Conservation (phyloP, 2,797 vertebrate species). For the Erethizon dorsatum region DNA sequence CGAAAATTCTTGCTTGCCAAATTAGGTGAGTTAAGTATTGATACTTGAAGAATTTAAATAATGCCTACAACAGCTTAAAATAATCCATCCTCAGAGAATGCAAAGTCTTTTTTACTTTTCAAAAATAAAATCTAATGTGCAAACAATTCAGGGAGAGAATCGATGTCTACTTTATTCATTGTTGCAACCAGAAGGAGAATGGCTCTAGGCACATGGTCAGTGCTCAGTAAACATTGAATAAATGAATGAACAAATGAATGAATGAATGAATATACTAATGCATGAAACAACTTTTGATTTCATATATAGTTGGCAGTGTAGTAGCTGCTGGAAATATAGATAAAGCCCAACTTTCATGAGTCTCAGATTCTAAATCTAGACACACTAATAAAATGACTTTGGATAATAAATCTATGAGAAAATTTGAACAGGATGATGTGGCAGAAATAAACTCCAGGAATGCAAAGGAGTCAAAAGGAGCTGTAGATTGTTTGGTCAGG, state of each 20-base stretch:
- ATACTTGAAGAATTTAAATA: slow-evolving; percentile 18
- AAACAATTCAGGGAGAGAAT: background rate
- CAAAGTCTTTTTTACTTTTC: background rate
- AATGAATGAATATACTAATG: slow-evolving; percentile 23
- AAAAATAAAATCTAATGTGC: background rate
- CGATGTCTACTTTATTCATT: background rate
- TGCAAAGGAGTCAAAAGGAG: background rate
- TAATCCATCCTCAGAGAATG: background rate
- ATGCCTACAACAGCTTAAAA: slow-evolving; percentile 40
- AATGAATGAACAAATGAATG: background rate
- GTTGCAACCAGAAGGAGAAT: background rate
- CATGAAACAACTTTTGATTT: background rate
- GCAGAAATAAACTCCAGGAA: background rate
- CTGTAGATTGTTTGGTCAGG: background rate
- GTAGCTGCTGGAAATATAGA: background rate
- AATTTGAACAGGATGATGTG: background rate
- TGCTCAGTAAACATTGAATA: background rate
- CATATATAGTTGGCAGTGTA: background rate
- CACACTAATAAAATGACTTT: background rate
- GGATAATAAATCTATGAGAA: background rate
- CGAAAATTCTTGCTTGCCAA: background rate
- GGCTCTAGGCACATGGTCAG: background rate
- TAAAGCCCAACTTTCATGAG: background rate
- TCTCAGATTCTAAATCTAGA: background rate
- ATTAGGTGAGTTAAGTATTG: background rate